Evolutionary conservation across 2,113 vertebrate genomes (phyloP), one percentile per base, ranked within the genome.

Genomic region (Poecilia latipinna): DNA sequence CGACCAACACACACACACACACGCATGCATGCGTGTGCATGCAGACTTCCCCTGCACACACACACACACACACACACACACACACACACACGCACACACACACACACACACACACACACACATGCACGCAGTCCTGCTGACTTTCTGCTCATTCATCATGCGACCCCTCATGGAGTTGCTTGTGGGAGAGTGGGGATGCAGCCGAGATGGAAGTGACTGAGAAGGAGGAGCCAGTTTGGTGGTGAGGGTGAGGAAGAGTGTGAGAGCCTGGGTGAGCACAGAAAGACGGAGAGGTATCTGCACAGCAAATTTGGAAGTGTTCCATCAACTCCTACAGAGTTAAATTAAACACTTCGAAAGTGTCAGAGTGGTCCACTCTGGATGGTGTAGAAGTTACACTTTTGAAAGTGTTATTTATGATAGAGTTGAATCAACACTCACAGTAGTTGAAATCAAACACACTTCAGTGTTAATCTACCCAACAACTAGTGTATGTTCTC

Each of bases 81-180:
- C 29, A 63, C 74, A 63, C 93, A 89, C 91, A 88, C 89, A 90
- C 17, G 76, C 78, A 61, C 71, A 72, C 65, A 72, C 51, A 84
- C 29, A 2, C 29, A 29, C 1, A 29, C 29, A 29, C 29, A 29
- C 29, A 63, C 74, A 65, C 93, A 89, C 91, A 88, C 89, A 90
- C 17, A 79, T 77, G 64, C 71, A 72, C 65, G 72, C 51, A 84
- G 82, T 88, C 85, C 89, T 86, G 95, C 88, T 92, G 93, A 90
- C 96, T 94, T 94, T 92, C 94, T 91, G 95, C 94, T 95, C 97
- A 96, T 98, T 97, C 96, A 97, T 98, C 97, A 97, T 83, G 79
- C 74, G 70, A 89, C 86, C 95, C 95, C 96, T 96, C 96, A 94
- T 95, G 95, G 95, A 96, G 95, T 91, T 93, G 95, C 94, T 90